Evolutionary conservation across 2,797 vertebrate genomes (phyloP).

Genomic region (Bovichtus diacanthus): DNA sequence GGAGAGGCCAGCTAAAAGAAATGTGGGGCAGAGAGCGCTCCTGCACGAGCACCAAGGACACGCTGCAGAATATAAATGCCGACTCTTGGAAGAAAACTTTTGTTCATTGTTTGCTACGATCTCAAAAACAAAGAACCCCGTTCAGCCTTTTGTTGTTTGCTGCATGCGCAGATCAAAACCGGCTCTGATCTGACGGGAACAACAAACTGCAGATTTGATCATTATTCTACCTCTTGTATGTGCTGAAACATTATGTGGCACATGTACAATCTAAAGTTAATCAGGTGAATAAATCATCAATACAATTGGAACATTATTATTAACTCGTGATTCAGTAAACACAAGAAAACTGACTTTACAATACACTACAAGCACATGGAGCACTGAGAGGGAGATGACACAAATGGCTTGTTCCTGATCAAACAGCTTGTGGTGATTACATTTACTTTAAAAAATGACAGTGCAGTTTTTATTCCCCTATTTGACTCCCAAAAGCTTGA

Average conservation of each 20-base stretch:
- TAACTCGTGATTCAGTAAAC: neutral
- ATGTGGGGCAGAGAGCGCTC: conserved; percentile 26
- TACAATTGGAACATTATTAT: neutral
- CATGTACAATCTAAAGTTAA: neutral
- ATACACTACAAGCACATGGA: neutral
- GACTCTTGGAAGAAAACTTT: conserved; percentile 14
- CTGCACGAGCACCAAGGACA: conserved; percentile 14
- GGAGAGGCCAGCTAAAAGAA: conserved; percentile 21
- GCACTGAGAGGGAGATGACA: conserved; percentile 7
- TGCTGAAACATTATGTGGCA: conserved; percentile 6
- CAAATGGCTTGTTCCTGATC: conserved; percentile 27
- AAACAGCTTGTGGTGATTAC: conserved; percentile 43
- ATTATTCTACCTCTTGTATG: conserved; percentile 12
- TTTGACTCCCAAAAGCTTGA: conserved; percentile 57
- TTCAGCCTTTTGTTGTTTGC: conserved; percentile 11
- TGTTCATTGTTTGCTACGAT: neutral
- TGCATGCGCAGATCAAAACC: conserved; percentile 31
- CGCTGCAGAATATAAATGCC: conserved; percentile 26
- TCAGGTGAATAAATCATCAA: neutral
- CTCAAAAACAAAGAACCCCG: neutral
- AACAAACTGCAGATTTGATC: conserved; percentile 21
- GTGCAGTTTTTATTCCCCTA: conserved; percentile 59
- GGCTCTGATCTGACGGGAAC: conserved; percentile 14
- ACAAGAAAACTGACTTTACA: neutral
- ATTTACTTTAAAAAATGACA: conserved; percentile 64